Base-by-base conservation (phyloP, 2,113 vertebrate species). In the Erinaceus europaeus region DNA sequence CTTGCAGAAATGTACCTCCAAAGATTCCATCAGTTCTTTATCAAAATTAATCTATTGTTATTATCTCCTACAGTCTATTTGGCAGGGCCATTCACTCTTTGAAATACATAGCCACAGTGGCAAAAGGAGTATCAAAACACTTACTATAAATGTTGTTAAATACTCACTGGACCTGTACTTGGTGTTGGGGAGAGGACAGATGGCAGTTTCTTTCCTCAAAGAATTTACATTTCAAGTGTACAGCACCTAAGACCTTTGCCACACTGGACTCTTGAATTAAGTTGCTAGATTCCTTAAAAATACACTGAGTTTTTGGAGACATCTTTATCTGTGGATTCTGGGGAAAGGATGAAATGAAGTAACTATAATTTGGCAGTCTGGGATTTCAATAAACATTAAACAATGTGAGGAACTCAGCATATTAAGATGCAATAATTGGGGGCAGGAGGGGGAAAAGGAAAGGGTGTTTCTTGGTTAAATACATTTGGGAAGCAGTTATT, bases 111-210 rank as follows among this genome's bases (percentile, higher is more conserved):
- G 15, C 18, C 38, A 40, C 32, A 42, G 75, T 42, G 64, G 55
- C 32, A 46, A 38, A 53, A 55, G 57, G 50, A n/a, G 9, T 14
- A 69, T 46, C 53, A 17, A 0, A 20, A 73, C 36, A n/a, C 7
- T 42, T 40, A 10, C 9, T 4, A 48, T 4, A 6, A 21, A 15
- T 42, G n/a, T 72, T 17, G 14, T 20, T 61, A 15, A 12, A 10
- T 4, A 6, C 5, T 38, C 3, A 15, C 17, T 3, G 3, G 1
- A 15, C 23, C 38, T 20, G 36, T 20, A n/a, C 23, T 9, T 2
- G 17, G 32, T 48, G 23, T 18, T 52, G 15, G 44, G 12, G 11
- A 50, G 3, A 75, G 14, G 2, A 44, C 27, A 29, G 23, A 21
- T 23, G 21, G 14, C 1, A 9, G 62, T 10, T 34, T 34, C 40